Conservation (phyloP, 2,888 invertebrate genomes). For the Hemistola chrysoprasaria region DNA sequence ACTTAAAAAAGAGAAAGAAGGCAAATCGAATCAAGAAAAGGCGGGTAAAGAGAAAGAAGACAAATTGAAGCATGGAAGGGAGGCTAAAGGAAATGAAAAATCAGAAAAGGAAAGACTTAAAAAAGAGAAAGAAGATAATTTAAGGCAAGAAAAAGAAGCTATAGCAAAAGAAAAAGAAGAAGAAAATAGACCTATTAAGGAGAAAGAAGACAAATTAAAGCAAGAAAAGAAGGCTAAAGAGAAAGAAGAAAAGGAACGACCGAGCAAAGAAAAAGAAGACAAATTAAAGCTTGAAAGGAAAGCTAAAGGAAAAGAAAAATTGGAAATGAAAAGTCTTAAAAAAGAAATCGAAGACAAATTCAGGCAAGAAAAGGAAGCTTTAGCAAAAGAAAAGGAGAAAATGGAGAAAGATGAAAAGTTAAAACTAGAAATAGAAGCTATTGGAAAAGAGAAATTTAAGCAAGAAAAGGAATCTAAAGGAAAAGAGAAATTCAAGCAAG, state of each 20-base stretch:
- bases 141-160: constrained; percentile 4
- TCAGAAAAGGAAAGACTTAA: constrained; percentile 12
- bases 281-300: constrained; percentile 11
- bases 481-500: too few relatives aligned
- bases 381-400: constrained; percentile 16
- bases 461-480: too few relatives aligned
- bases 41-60: constrained; percentile 19
- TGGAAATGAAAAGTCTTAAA: too few relatives aligned
- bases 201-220: constrained; percentile 17
- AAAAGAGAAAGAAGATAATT: constrained; percentile 17
- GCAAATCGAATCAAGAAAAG: neutral
- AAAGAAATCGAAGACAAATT: too few relatives aligned
- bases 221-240: too few relatives aligned
- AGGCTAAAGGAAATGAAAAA: constrained; percentile 14
- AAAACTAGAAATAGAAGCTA: constrained; percentile 4
- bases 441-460: constrained; percentile 3
- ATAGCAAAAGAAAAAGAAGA: constrained; percentile 12
- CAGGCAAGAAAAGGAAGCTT: too few relatives aligned
- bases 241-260: constrained; percentile 10
- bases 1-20: constrained; percentile 11
- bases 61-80: neutral
- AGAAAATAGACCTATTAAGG: constrained; percentile 15
- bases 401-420: constrained; percentile 10
- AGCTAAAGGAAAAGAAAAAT: too few relatives aligned
- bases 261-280: constrained; percentile 9